Percentiles rank a stretch among this genome's conserved stretches.
phyloP scores from a whole-genome alignment of 2,797 vertebrate species.

The Perodicticus potto region DNA sequence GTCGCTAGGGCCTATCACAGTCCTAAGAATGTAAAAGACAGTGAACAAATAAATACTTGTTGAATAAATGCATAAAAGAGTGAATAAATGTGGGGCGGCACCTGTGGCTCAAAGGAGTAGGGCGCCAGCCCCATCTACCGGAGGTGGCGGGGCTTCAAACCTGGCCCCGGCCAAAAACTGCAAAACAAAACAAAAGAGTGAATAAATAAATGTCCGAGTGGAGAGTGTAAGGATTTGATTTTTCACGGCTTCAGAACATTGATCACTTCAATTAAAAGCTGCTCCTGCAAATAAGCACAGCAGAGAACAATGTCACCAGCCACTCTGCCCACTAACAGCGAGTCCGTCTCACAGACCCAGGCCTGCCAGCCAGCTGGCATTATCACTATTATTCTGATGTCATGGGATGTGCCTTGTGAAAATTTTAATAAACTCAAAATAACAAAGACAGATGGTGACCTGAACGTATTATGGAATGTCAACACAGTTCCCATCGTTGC shows the following conservation, averaged over 20 bases:
- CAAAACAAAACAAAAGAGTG: background rate
- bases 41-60: background rate
- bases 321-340: background rate
- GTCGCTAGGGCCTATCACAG: background rate
- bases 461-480: constrained; percentile 5
- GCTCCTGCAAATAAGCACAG: background rate
- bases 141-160: too few species aligned
- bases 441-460: constrained; percentile 61
- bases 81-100: background rate
- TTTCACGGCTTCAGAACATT: background rate
- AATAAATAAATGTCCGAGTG: background rate
- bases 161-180: too few species aligned
- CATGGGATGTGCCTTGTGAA: constrained; percentile 13
- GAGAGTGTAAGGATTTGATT: constrained; percentile 9
- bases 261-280: background rate
- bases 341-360: background rate
- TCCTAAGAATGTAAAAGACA: background rate
- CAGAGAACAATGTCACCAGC: background rate
- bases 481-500: background rate
- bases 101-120: too few species aligned
- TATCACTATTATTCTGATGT: background rate
- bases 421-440: constrained; percentile 49
- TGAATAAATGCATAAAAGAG: background rate
- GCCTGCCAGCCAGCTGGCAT: constrained; percentile 29
- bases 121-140: too few species aligned